A percentile compares a stretch with the other conserved stretches of the same genome.
Evolutionary conservation across 2,113 vertebrate species (phyloP).

Genomic region (Propithecus coquereli): DNA sequence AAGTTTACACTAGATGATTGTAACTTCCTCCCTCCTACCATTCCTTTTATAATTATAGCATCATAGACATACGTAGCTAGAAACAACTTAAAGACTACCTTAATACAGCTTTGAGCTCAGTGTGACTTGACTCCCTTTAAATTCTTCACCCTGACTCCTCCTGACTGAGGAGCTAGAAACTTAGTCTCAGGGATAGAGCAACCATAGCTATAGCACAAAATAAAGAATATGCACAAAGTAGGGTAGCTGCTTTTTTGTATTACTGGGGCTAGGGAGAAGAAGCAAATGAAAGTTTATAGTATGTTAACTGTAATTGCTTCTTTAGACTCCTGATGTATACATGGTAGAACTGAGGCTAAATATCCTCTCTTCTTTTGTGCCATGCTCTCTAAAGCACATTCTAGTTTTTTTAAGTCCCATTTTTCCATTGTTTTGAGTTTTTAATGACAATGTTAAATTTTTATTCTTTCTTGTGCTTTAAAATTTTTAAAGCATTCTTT

Average conservation of each 20-base stretch:
- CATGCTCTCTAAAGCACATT: neutral
- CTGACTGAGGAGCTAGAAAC: neutral
- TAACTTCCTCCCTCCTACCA: neutral
- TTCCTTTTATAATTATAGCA: slow-evolving; percentile 18
- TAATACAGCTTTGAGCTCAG: neutral
- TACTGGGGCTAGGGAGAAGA: neutral
- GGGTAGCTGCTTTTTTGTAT: neutral
- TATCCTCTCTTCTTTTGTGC: neutral
- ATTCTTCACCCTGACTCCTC: neutral
- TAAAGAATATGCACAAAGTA: neutral
- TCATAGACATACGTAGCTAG: neutral
- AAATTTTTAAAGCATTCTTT: slow-evolving; percentile 2
- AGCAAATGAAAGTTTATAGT: neutral
- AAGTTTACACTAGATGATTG: neutral
- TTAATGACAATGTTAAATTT: neutral
- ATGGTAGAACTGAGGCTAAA: slow-evolving; percentile 2
- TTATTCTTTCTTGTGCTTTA: neutral
- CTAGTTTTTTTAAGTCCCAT: neutral
- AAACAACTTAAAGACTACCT: slow-evolving; percentile 7
- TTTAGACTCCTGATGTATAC: neutral
- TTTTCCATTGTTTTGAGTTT: slow-evolving; percentile 5
- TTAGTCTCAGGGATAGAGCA: neutral
- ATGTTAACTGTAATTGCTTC: neutral
- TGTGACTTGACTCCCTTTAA: neutral
- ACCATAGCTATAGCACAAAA: neutral